phyloP scores from a whole-genome alignment of 1,140 invertebrate genomes.

The Pomacea maculata region DNA sequence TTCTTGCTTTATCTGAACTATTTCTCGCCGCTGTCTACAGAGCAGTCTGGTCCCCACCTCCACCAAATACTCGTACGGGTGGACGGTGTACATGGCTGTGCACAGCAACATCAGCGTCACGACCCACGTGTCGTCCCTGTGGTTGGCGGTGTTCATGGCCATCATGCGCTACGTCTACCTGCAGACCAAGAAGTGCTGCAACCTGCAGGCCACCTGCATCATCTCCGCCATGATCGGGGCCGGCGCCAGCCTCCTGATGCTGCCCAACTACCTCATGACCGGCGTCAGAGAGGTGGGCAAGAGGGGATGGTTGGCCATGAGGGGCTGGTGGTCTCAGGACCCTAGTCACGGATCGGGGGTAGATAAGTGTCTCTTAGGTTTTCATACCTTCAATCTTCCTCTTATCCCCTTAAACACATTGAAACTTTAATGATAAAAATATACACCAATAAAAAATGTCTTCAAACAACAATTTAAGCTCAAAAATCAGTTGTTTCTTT shows the following conservation, averaged over 20 bases:
- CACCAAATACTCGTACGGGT: constrained; percentile 24
- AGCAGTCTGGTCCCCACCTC: constrained; percentile 4
- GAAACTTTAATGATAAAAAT: no score
- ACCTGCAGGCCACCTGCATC: constrained; percentile 7
- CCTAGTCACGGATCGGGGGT: no score
- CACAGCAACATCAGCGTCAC: constrained; percentile 75
- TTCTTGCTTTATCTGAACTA: background rate
- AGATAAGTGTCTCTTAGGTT: no score
- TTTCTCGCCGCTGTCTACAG: background rate
- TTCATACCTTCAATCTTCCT: no score
- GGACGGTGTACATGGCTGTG: constrained; percentile 34
- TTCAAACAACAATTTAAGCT: no score
- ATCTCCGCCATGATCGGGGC: constrained; percentile 75
- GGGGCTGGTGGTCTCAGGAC: background rate
- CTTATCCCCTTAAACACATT: no score
- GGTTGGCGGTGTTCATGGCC: constrained; percentile 87
- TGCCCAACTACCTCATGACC: constrained; percentile 30
- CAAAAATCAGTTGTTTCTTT: no score
- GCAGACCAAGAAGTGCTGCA: constrained; percentile 73
- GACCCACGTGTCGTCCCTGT: constrained; percentile 90
- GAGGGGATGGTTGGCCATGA: background rate
- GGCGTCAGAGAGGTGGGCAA: background rate
- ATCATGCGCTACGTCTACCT: constrained; percentile 73
- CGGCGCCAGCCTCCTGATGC: constrained; percentile 12
- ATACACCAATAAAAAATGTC: no score